Percentiles rank a stretch among this genome's conserved stretches.
phyloP scores from a whole-genome alignment of 2,888 invertebrate species.

The Osmoderma eremita region DNA sequence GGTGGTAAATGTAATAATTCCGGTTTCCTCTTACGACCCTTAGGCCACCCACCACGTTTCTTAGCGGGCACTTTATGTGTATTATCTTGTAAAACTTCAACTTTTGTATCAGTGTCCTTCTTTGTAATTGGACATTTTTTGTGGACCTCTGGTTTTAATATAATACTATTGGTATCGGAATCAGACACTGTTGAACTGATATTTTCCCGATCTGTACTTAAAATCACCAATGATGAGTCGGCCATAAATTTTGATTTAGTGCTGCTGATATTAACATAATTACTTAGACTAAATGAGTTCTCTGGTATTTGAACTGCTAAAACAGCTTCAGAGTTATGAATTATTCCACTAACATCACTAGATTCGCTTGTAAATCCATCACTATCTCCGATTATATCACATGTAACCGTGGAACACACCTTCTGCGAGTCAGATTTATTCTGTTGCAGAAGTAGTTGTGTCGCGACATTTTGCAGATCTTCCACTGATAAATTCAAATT shows the following conservation, averaged over 20 bases:
- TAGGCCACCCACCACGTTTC: constrained; percentile 71
- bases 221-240: constrained; percentile 23
- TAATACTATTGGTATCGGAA: constrained; percentile 50
- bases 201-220: constrained; percentile 40
- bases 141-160: constrained; percentile 38
- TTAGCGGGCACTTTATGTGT: constrained; percentile 52
- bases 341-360: constrained; percentile 56
- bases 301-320: constrained; percentile 43
- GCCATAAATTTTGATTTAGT: constrained; percentile 15
- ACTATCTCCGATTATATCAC: constrained; percentile 55
- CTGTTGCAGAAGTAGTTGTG: constrained; percentile 62
- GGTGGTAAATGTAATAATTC: constrained; percentile 66
- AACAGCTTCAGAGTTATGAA: constrained; percentile 43
- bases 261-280: constrained; percentile 12
- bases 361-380: constrained; percentile 62
- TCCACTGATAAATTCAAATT: constrained; percentile 64
- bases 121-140: constrained; percentile 4
- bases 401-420: constrained; percentile 29
- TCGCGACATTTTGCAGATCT: constrained; percentile 63
- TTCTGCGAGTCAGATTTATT: constrained; percentile 45
- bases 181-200: constrained; percentile 50
- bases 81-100: constrained; percentile 34
- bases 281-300: constrained; percentile 35
- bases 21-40: constrained; percentile 69
- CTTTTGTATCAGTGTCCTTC: constrained; percentile 7